These are phyloP conservation scores for Lipophrys pholis DNA, from an alignment of 2,113 vertebrate genomes.

Conservation along the genomic window DNA sequence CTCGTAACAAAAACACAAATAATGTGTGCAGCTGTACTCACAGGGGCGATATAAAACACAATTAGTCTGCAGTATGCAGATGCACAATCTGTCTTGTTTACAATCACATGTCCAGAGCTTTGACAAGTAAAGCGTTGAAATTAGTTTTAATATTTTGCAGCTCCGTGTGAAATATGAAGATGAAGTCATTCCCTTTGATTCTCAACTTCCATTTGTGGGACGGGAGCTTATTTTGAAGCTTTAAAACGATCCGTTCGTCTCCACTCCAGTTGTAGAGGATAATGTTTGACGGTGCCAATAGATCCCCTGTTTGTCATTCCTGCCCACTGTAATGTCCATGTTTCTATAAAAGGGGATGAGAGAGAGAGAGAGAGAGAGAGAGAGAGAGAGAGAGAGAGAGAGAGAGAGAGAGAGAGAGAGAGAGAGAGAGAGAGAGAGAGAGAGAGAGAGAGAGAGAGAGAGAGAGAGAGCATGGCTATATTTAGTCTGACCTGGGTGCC, in stretches of 20 bases:
- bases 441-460: conserved; percentile 47
- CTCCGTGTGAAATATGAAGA: not conserved
- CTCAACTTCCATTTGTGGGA: not conserved
- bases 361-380: too few relatives aligned
- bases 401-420: too few relatives aligned
- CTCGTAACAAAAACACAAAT: not conserved
- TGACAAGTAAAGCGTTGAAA: not conserved
- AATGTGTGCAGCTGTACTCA: not conserved
- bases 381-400: too few relatives aligned
- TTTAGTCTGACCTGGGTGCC: conserved; percentile 82
- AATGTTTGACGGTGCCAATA: conserved; percentile 66
- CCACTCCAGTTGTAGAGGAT: conserved; percentile 4
- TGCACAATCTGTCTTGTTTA: not conserved
- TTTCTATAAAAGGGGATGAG: conserved; percentile 78
- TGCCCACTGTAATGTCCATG: conserved; percentile 65
- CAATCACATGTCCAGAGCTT: not conserved
- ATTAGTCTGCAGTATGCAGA: not conserved
- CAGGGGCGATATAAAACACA: not conserved
- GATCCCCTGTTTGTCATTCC: conserved; percentile 70
- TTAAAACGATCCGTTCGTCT: too few relatives aligned
- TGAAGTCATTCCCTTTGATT: not conserved
- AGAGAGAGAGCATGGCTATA: conserved; percentile 68
- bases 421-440: too few relatives aligned
- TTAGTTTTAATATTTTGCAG: too few relatives aligned
- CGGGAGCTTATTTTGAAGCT: too few relatives aligned